Conservation (phyloP, 2,888 invertebrate genomes). For the Drosophila siamana region DNA sequence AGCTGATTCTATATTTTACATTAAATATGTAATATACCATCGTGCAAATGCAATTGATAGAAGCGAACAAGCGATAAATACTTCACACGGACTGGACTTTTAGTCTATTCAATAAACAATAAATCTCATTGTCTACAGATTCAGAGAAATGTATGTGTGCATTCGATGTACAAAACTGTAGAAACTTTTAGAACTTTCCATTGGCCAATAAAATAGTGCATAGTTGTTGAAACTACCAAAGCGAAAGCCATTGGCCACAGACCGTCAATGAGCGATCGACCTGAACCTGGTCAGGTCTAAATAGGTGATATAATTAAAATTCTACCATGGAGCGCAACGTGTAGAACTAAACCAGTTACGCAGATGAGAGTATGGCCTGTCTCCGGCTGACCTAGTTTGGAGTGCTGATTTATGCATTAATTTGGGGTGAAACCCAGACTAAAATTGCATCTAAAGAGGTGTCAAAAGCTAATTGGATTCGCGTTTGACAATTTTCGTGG, state of each 20-base stretch:
- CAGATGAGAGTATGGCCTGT: not conserved
- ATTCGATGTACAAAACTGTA: too few relatives aligned
- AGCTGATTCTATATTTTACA: too few relatives aligned
- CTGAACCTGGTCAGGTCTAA: conserved; percentile 12
- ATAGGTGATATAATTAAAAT: conserved; percentile 58
- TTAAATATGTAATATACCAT: too few relatives aligned
- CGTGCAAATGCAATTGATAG: too few relatives aligned
- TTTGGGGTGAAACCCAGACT: too few relatives aligned
- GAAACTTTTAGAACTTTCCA: conserved; percentile 5
- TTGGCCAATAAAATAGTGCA: conserved; percentile 14
- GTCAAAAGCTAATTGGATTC: conserved; percentile 65
- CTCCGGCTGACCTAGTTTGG: conserved; percentile 56
- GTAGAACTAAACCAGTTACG: conserved; percentile 35
- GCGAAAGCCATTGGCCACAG: conserved; percentile 68
- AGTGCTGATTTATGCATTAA: too few relatives aligned
- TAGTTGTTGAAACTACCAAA: conserved; percentile 31
- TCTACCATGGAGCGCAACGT: conserved; percentile 25
- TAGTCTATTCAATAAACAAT: too few relatives aligned
- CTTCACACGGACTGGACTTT: too few relatives aligned
- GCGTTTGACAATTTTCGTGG: conserved; percentile 17
- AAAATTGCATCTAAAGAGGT: conserved; percentile 59
- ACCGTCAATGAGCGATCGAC: conserved; percentile 24
- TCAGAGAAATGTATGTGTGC: not conserved
- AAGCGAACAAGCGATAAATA: too few relatives aligned
- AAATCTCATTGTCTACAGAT: too few relatives aligned